phyloP scores from a whole-genome alignment of 2,888 invertebrate species.

The Hypercompe scribonia region DNA sequence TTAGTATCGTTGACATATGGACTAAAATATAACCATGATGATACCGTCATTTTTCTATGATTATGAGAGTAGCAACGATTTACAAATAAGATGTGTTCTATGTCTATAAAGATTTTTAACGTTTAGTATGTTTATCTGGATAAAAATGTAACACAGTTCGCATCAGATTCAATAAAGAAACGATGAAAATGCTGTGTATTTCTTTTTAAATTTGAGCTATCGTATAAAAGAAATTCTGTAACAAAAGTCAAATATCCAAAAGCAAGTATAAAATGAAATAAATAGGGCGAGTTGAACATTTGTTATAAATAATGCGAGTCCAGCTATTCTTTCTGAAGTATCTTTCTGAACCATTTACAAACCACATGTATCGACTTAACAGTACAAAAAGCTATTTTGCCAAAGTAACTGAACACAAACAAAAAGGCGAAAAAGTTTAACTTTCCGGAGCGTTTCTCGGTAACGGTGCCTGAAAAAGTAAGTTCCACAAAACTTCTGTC shows the following conservation, averaged over 20 bases:
- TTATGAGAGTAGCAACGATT: too few species aligned
- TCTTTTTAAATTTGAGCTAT: background rate
- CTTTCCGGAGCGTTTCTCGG: slow-evolving; percentile 36
- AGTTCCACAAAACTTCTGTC: slow-evolving; percentile 25
- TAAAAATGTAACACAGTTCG: background rate
- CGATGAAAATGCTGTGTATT: background rate
- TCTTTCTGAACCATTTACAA: slow-evolving; percentile 6
- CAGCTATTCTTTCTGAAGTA: background rate
- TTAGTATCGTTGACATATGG: too few species aligned
- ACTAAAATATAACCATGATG: too few species aligned
- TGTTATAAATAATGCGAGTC: background rate
- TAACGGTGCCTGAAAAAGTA: slow-evolving; percentile 37
- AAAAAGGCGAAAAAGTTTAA: slow-evolving; percentile 41
- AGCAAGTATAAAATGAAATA: background rate
- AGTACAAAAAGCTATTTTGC: slow-evolving; percentile 31
- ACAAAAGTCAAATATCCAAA: background rate
- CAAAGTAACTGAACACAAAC: slow-evolving; percentile 40
- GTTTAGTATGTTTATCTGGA: background rate
- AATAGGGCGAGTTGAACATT: background rate
- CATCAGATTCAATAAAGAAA: background rate
- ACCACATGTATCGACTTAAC: slow-evolving; percentile 30
- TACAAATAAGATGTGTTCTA: too few species aligned
- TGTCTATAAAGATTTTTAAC: background rate
- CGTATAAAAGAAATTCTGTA: background rate
- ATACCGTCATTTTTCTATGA: too few species aligned